Conservation (phyloP, 2,888 invertebrate genomes). For the Chydorus sphaericus region DNA sequence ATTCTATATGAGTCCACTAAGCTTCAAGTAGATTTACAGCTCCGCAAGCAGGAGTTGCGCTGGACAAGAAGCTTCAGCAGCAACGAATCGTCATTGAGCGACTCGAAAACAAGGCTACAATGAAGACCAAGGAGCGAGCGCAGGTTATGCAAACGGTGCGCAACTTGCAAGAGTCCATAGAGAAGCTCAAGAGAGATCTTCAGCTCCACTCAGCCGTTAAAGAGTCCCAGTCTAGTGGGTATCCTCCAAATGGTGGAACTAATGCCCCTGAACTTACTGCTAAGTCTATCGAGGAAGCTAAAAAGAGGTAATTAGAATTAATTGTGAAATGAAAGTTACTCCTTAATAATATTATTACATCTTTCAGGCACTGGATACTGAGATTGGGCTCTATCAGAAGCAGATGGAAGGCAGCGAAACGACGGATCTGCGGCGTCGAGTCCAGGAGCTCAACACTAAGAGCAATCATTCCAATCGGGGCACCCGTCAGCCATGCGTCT, state of each 20-base stretch:
- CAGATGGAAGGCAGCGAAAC: conserved; percentile 59
- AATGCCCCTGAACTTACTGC: no score
- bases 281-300: conserved; percentile 57
- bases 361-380: conserved; percentile 77
- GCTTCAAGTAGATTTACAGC: conserved; percentile 62
- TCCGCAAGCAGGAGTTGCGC: conserved; percentile 67
- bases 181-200: conserved; percentile 51
- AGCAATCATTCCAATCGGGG: background rate
- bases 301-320: no score
- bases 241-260: conserved; percentile 28
- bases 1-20: conserved; percentile 44
- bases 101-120: conserved; percentile 45
- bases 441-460: conserved; percentile 46
- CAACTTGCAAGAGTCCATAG: conserved; percentile 66
- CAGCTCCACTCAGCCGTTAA: conserved; percentile 18
- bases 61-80: conserved; percentile 79
- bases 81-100: conserved; percentile 68
- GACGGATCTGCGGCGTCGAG: conserved; percentile 57
- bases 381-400: conserved; percentile 75
- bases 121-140: conserved; percentile 47
- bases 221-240: conserved; percentile 9
- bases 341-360: no score
- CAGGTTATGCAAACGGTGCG: conserved; percentile 65
- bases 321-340: no score
- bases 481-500: no score